These are phyloP conservation scores for Drosophila multiciliata DNA, from an alignment of 2,888 invertebrate species.

Conservation along the genomic window DNA sequence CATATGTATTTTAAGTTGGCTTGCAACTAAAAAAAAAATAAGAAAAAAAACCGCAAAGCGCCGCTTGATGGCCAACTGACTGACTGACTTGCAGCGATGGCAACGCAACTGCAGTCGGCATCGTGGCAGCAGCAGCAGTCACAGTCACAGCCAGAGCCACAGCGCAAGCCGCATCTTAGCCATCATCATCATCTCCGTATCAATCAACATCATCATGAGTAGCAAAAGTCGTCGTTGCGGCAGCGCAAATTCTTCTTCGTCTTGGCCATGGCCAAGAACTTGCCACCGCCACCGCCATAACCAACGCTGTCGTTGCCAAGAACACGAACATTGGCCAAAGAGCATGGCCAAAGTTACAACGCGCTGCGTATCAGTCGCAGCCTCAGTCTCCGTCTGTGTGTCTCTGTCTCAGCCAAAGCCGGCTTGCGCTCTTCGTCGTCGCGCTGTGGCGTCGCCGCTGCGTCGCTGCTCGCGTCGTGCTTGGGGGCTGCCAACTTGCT, in stretches of 20 bases:
- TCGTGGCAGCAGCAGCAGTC: conserved; percentile 24
- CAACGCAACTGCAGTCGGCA: conserved; percentile 52
- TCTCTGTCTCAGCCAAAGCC: conserved; percentile 43
- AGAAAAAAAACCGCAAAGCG: conserved; percentile 65
- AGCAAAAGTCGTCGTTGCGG: conserved; percentile 18
- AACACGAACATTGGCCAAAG: conserved; percentile 69
- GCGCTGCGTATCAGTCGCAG: conserved; percentile 30
- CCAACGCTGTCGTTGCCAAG: conserved; percentile 22
- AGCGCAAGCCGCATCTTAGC: conserved; percentile 19
- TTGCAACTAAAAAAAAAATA: conserved; percentile 2
- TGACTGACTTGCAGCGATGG: conserved; percentile 65
- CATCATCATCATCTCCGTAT: conserved; percentile 59
- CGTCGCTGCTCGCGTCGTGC: conserved; percentile 30
- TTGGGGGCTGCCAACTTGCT: conserved; percentile 62
- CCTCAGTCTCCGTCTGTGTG: conserved; percentile 20
- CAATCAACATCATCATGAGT: conserved; percentile 52
- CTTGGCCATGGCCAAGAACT: conserved; percentile 75
- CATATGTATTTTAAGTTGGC: conserved; percentile 27
- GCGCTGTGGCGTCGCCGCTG: conserved; percentile 22
- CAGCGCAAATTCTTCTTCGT: conserved; percentile 65
- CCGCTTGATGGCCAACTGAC: conserved; percentile 77
- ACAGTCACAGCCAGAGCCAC: conserved; percentile 34
- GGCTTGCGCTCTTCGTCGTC: conserved; percentile 42
- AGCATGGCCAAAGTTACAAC: conserved; percentile 74
- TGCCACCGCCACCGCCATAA: conserved; percentile 37